Percentiles rank a stretch among this genome's conserved stretches.
These are phyloP conservation scores for Acromyrmex heyeri DNA, from an alignment of 1,140 invertebrate species.

Conservation along the genomic window DNA sequence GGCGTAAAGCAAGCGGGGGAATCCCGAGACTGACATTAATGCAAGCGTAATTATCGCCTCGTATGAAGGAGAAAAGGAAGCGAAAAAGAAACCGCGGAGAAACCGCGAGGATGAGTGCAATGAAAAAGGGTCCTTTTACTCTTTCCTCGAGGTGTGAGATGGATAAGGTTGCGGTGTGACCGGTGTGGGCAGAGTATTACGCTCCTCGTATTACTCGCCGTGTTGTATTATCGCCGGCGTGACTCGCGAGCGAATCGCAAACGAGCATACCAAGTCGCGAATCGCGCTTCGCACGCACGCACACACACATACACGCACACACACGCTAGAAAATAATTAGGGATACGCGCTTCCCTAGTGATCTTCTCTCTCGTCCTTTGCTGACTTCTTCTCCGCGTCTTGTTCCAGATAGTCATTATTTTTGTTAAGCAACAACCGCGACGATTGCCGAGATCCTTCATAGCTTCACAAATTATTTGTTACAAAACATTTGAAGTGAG, in stretches of 20 bases:
- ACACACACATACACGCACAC: no score
- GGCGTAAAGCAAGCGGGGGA: neutral
- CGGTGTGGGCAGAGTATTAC: slow-evolving; percentile 65
- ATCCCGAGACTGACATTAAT: slow-evolving; percentile 41
- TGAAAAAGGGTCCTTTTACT: slow-evolving; percentile 52
- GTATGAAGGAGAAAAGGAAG: neutral
- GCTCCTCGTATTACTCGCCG: slow-evolving; percentile 75
- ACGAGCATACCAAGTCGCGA: slow-evolving; percentile 46
- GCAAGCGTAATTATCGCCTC: slow-evolving; percentile 56
- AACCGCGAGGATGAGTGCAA: slow-evolving; percentile 27
- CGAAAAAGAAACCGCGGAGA: neutral
- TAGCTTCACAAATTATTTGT: slow-evolving; percentile 15
- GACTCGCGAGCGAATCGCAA: slow-evolving; percentile 60
- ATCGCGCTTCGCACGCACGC: slow-evolving; percentile 8
- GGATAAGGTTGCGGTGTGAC: slow-evolving; percentile 71
- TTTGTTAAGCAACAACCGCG: neutral
- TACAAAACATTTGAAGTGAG: neutral
- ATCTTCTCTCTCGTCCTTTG: neutral
- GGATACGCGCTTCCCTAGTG: neutral
- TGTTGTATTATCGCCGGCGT: slow-evolving; percentile 50
- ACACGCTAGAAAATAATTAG: slow-evolving; percentile 61
- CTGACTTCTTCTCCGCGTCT: neutral
- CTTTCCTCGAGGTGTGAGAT: slow-evolving; percentile 54
- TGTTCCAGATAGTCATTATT: slow-evolving; percentile 1
- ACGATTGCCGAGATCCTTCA: neutral